Conservation (phyloP, 2,797 vertebrate species). For the Pitangus sulphuratus region DNA sequence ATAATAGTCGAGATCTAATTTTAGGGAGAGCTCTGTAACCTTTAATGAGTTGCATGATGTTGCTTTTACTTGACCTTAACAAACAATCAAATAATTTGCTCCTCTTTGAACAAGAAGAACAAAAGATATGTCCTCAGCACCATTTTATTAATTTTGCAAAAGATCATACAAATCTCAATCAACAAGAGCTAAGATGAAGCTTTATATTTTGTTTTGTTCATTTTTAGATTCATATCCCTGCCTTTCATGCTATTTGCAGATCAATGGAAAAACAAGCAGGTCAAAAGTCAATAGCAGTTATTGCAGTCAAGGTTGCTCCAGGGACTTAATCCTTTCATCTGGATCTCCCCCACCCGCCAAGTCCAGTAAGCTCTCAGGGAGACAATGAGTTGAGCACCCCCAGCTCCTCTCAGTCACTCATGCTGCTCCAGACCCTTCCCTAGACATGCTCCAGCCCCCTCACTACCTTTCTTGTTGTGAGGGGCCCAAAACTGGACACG, state of each 20-base stretch:
- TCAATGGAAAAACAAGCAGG: background rate
- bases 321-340: background rate
- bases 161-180: background rate
- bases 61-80: background rate
- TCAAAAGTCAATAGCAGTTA: conserved; percentile 15
- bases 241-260: conserved; percentile 16
- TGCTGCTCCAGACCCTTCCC: background rate
- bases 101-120: background rate
- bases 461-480: rapidly evolving
- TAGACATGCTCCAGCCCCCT: background rate
- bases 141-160: background rate
- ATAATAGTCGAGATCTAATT: background rate
- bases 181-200: background rate
- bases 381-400: background rate
- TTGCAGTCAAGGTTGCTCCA: background rate
- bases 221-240: background rate
- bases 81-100: background rate
- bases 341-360: background rate
- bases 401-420: background rate
- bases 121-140: background rate
- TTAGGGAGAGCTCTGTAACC: background rate
- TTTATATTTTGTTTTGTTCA: background rate
- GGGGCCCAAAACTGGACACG: background rate
- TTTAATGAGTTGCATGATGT: background rate
- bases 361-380: background rate